phyloP scores from a whole-genome alignment of 2,888 invertebrate species.

The Selenia dentaria region DNA sequence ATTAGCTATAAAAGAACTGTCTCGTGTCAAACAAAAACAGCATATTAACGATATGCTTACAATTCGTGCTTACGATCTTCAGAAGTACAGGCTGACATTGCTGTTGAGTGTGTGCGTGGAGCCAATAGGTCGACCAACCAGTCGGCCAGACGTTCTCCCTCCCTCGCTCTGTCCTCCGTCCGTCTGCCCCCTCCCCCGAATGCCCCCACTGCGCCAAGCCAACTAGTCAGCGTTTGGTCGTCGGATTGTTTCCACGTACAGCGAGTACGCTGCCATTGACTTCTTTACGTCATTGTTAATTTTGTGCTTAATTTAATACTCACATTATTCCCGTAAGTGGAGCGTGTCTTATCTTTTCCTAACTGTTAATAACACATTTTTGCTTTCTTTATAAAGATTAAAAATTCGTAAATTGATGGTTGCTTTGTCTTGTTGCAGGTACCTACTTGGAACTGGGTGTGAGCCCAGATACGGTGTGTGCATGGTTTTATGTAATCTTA shows the following conservation, averaged over 20 bases:
- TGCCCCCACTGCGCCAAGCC: conserved; percentile 68
- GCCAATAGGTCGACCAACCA: conserved; percentile 83
- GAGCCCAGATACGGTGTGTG: conserved; percentile 80
- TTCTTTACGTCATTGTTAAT: conserved; percentile 78
- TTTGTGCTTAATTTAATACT: conserved; percentile 66
- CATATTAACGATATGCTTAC: neutral
- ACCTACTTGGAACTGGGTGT: conserved; percentile 80
- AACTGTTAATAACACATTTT: conserved; percentile 34
- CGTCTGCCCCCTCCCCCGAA: conserved; percentile 63
- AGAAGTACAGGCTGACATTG: conserved; percentile 67
- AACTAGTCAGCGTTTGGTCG: conserved; percentile 72
- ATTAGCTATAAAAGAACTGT: conserved; percentile 19
- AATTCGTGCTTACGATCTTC: conserved; percentile 54
- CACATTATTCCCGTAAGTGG: conserved; percentile 60
- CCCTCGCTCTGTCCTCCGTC: conserved; percentile 63
- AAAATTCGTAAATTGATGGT: conserved; percentile 60
- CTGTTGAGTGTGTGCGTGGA: conserved; percentile 67
- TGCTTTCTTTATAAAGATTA: conserved; percentile 37
- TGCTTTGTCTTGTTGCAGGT: conserved; percentile 83
- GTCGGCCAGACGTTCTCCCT: conserved; percentile 80
- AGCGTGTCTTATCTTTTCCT: conserved; percentile 48
- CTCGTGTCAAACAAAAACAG: conserved; percentile 62
- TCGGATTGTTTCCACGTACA: conserved; percentile 48
- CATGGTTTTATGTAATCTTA: conserved; percentile 81
- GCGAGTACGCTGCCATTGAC: conserved; percentile 36